These are phyloP conservation scores for Argynnis bischoffii DNA, from an alignment of 2,888 invertebrate genomes.

Conservation along the genomic window DNA sequence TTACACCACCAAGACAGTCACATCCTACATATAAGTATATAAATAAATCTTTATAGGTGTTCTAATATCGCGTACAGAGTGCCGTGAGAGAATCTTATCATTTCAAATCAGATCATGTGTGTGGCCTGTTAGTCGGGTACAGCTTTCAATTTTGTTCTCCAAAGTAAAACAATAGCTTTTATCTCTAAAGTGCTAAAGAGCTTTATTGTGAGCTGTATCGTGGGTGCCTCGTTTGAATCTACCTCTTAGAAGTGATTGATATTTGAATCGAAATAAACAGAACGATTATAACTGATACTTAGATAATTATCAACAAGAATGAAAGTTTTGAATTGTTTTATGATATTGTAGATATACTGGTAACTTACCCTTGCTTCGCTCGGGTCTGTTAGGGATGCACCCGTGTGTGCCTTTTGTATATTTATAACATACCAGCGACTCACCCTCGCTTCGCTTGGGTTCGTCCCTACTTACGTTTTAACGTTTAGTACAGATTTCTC, in stretches of 20 bases:
- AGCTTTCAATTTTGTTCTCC: slow-evolving; percentile 27
- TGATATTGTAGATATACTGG: background rate
- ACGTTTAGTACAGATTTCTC: too few relatives aligned
- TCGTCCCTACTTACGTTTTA: too few relatives aligned
- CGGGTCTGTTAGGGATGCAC: too few relatives aligned
- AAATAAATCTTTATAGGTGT: slow-evolving; percentile 2
- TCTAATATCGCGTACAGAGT: background rate
- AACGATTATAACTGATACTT: slow-evolving; percentile 11
- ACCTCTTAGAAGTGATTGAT: slow-evolving; percentile 25
- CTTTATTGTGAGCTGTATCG: background rate
- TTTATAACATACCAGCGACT: too few relatives aligned
- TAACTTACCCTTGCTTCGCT: too few relatives aligned
- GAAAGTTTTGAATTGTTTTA: background rate
- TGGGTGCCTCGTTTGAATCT: slow-evolving; percentile 25
- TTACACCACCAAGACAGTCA: background rate
- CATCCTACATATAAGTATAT: slow-evolving; percentile 1
- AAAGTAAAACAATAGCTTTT: background rate
- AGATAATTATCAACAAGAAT: background rate
- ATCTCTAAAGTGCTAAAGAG: background rate
- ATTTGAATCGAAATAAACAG: slow-evolving; percentile 21
- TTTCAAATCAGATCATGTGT: slow-evolving; percentile 35
- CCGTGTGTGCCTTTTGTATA: too few relatives aligned
- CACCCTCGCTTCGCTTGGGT: too few relatives aligned
- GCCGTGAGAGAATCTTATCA: slow-evolving; percentile 19
- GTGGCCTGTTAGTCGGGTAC: slow-evolving; percentile 33